phyloP scores from a whole-genome alignment of 1,140 invertebrate genomes.

The Sinella curviseta region DNA sequence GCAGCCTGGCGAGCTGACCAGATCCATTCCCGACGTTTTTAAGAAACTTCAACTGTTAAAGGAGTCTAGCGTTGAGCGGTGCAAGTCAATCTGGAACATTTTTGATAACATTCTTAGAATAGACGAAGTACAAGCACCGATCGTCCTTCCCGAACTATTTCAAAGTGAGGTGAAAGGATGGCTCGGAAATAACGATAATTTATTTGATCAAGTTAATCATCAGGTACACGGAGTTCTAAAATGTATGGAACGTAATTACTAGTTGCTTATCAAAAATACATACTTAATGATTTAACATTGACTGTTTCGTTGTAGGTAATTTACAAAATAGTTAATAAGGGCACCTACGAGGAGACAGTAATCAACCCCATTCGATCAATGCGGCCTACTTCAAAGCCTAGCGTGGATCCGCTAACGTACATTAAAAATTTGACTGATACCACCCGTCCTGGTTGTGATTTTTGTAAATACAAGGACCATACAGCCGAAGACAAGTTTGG shows the following conservation, averaged over 20 bases:
- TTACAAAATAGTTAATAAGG: slow-evolving; percentile 53
- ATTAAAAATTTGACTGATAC: slow-evolving; percentile 48
- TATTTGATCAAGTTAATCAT: slow-evolving; percentile 38
- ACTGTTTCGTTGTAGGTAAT: slow-evolving; percentile 51
- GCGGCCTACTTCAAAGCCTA: slow-evolving; percentile 50
- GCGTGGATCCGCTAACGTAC: slow-evolving; percentile 37
- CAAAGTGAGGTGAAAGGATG: slow-evolving; percentile 38
- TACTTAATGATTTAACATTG: slow-evolving; percentile 10
- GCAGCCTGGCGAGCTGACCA: neutral
- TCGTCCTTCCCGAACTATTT: slow-evolving; percentile 40
- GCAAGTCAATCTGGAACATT: slow-evolving; percentile 26
- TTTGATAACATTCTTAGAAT: slow-evolving; percentile 36
- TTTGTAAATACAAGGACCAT: slow-evolving; percentile 53
- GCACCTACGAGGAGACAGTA: slow-evolving; percentile 54
- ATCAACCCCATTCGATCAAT: slow-evolving; percentile 56
- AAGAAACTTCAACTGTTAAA: slow-evolving; percentile 28
- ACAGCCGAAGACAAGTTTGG: slow-evolving; percentile 56
- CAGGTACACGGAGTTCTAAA: slow-evolving; percentile 32
- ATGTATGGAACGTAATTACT: slow-evolving; percentile 3
- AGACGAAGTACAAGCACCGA: slow-evolving; percentile 6
- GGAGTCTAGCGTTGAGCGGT: neutral
- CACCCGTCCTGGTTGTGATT: slow-evolving; percentile 52
- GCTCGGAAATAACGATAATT: slow-evolving; percentile 32
- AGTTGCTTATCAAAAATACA: neutral
- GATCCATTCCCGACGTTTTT: slow-evolving; percentile 25